Percentiles rank a stretch among this genome's conserved stretches.
phyloP scores from a whole-genome alignment of 2,797 vertebrate genomes.

The Strix occidentalis region DNA sequence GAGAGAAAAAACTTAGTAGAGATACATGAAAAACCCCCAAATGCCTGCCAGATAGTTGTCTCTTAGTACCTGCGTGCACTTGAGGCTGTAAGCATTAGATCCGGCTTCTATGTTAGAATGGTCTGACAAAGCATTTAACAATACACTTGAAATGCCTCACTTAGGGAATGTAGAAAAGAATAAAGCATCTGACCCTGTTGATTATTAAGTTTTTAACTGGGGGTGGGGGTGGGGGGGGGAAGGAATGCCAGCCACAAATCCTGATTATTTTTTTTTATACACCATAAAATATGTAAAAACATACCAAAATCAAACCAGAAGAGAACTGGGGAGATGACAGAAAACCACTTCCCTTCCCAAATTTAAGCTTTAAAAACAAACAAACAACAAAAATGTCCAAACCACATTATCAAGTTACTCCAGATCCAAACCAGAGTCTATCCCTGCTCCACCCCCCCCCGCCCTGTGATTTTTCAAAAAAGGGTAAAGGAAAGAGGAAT shows the following conservation, averaged over 20 bases:
- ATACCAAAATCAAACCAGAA: background rate
- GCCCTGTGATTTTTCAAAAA: background rate
- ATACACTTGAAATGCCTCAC: background rate
- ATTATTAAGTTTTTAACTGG: background rate
- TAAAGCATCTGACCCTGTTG: background rate
- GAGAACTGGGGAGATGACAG: background rate
- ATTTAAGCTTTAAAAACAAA: slow-evolving; percentile 18
- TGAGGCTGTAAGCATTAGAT: background rate
- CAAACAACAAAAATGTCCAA: background rate
- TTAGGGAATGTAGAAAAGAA: background rate
- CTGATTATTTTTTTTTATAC: background rate
- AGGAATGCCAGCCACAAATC: background rate
- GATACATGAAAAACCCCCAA: background rate
- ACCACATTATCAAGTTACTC: background rate
- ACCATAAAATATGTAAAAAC: background rate
- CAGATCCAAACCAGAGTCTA: background rate
- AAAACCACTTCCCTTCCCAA: slow-evolving; percentile 31
- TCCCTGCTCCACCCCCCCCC: background rate
- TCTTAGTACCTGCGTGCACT: background rate
- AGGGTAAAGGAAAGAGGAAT: background rate
- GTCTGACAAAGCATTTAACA: background rate
- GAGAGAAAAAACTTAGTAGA: background rate
- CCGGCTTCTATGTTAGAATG: rapidly evolving
- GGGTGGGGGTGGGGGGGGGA: no score
- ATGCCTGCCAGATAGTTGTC: background rate